Base-by-base conservation (phyloP, 2,797 vertebrate genomes). In the Urosaurus nigricauda region DNA sequence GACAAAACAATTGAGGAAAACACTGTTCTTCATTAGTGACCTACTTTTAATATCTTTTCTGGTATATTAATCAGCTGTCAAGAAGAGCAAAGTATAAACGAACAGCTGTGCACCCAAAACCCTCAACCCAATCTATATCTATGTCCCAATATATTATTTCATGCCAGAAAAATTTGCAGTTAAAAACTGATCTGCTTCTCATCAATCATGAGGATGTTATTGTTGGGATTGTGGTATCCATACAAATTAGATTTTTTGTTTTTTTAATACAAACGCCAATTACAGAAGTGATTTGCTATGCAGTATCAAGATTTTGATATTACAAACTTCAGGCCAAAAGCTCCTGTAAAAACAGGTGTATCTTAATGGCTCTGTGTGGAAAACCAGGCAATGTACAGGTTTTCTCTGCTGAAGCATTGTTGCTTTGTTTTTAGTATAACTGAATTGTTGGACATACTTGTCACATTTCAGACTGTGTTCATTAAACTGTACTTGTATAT, bases 1-100 rank as follows among this genome's bases (percentile, higher is more conserved):
- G 47, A 1, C 13, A 29, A 58, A 71, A 84, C 6, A 73, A 17
- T 85, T 93, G 74, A 90, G 92, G 89, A 93, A 71, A 29, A 1
- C 0, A 13, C 79, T 91, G 79, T 79, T 43, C 40, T 86, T 0
- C 75, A 87, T 86, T 60, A 53, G 56, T 93, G 88, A 88, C 88
- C 91, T 93, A 90, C 79, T 94, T 95, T 89, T 85, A 84, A 16
- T 14, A 87, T 90, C 51, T 93, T 92, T 91, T 84, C 78, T 92
- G 29, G 0, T 89, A 37, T 85, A 88, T 92, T 93, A 92, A 80
- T 92, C 17, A 29, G 0, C 86, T 92, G 75, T 84, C 73, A 89
- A 84, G 85, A 82, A 92, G 9, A 79, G 53, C 32, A 26, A 93
- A 91, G 63, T 0, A 89, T 91, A 90, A 92, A 92, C 84, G 68